Evolutionary conservation across 2,888 invertebrate species (phyloP).

Genomic region (Neocrepidodera transversa): DNA sequence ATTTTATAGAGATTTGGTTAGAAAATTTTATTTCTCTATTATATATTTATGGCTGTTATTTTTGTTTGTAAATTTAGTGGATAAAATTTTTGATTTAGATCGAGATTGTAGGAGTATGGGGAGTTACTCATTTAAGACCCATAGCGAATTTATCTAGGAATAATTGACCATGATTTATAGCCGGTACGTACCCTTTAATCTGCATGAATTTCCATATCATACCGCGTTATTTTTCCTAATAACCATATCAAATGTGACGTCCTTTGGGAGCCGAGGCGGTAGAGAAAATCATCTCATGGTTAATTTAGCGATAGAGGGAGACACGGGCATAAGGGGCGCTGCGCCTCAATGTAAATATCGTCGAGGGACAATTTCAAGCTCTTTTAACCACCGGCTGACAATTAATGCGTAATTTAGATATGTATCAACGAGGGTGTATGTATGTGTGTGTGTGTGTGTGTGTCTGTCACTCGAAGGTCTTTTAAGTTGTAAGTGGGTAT

Average conservation of each 20-base stretch:
- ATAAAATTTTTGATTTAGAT: too few relatives aligned
- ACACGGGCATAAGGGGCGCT: conserved; percentile 51
- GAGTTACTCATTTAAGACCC: too few relatives aligned
- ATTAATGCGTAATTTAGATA: conserved; percentile 62
- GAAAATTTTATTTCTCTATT: too few relatives aligned
- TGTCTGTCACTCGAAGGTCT: conserved; percentile 22
- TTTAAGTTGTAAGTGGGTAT: conserved; percentile 35
- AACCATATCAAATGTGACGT: conserved; percentile 46
- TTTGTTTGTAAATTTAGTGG: too few relatives aligned
- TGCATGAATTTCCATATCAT: conserved; percentile 46
- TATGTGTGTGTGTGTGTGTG: conserved; percentile 7
- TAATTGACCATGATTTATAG: conserved; percentile 21
- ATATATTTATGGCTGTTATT: too few relatives aligned
- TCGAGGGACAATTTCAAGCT: conserved; percentile 61
- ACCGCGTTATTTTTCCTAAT: conserved; percentile 43
- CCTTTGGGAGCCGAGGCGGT: conserved; percentile 41
- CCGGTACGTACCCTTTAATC: conserved; percentile 36
- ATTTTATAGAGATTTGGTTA: too few relatives aligned
- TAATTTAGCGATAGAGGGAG: conserved; percentile 56
- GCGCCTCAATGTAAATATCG: conserved; percentile 55
- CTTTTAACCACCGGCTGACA: conserved; percentile 61
- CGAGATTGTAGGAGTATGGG: too few relatives aligned
- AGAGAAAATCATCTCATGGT: conserved; percentile 55
- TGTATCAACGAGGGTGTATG: conserved; percentile 51
- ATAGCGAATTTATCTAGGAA: conserved; percentile 5